phyloP scores from a whole-genome alignment of 2,113 vertebrate genomes.

The Choloepus hoffmanni region DNA sequence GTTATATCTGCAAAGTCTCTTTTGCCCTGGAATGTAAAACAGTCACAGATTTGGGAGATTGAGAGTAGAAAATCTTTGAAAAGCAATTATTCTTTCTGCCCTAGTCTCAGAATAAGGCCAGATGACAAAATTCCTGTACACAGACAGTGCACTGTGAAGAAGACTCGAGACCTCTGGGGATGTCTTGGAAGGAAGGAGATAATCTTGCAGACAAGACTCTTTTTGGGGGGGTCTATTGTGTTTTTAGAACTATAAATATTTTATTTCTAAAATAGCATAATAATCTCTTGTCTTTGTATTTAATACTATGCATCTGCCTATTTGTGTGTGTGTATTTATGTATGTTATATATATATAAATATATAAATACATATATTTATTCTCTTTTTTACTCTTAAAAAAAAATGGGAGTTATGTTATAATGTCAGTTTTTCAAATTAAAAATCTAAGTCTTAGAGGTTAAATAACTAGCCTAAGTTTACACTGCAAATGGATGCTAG shows the following conservation, averaged over 20 bases:
- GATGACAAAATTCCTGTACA: fast-evolving
- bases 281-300: neutral
- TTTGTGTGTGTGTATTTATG: fast-evolving
- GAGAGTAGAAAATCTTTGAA: neutral
- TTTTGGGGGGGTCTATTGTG: neutral
- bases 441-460: neutral
- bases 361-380: neutral
- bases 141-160: fast-evolving
- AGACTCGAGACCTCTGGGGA: neutral
- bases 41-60: neutral
- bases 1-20: neutral
- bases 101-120: neutral
- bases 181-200: neutral
- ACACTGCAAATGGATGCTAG: neutral
- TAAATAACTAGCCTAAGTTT: neutral
- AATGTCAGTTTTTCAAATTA: neutral
- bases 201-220: neutral
- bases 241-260: neutral
- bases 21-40: neutral
- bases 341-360: neutral
- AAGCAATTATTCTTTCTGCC: neutral
- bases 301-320: neutral
- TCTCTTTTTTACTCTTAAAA: neutral
- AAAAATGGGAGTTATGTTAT: neutral
- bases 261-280: neutral